Percentiles rank a stretch among this genome's conserved stretches.
These are phyloP conservation scores for Cerastoderma edule DNA, from an alignment of 2,888 invertebrate species.

Conservation along the genomic window DNA sequence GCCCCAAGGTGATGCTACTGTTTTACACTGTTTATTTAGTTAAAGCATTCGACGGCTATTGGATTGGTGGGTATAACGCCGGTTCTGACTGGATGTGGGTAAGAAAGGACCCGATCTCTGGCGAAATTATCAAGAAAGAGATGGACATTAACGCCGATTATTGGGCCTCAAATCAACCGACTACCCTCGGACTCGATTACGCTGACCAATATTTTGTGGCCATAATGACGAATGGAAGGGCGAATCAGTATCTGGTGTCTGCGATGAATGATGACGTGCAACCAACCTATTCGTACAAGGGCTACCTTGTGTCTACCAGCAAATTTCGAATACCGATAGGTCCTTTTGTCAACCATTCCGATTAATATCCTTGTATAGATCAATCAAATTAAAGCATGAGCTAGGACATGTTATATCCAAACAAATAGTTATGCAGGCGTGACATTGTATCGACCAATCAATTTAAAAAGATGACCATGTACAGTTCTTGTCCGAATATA, in stretches of 20 bases:
- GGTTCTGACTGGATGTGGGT: conserved; percentile 40
- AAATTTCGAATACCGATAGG: conserved; percentile 19
- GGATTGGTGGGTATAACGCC: conserved; percentile 42
- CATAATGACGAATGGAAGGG: conserved; percentile 31
- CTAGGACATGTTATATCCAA: not conserved
- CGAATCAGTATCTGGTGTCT: conserved; percentile 31
- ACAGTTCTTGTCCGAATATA: too few relatives aligned
- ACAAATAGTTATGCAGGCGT: too few relatives aligned
- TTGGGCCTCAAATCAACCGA: conserved; percentile 37
- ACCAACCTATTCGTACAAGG: conserved; percentile 29
- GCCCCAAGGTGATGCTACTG: not conserved
- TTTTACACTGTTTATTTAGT: not conserved
- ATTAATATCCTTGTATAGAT: not conserved
- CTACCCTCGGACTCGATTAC: not conserved
- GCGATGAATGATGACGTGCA: not conserved
- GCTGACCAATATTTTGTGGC: conserved; percentile 31
- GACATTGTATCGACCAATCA: too few relatives aligned
- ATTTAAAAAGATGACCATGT: too few relatives aligned
- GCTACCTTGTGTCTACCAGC: conserved; percentile 39
- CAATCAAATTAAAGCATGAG: not conserved
- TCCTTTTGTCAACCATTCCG: not conserved
- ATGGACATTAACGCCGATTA: conserved; percentile 36
- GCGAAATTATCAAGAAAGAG: not conserved
- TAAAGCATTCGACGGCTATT: conserved; percentile 44
- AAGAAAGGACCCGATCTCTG: conserved; percentile 13